Evolutionary conservation across 1,140 invertebrate species (phyloP).

Genomic region (Phthorimaea operculella): DNA sequence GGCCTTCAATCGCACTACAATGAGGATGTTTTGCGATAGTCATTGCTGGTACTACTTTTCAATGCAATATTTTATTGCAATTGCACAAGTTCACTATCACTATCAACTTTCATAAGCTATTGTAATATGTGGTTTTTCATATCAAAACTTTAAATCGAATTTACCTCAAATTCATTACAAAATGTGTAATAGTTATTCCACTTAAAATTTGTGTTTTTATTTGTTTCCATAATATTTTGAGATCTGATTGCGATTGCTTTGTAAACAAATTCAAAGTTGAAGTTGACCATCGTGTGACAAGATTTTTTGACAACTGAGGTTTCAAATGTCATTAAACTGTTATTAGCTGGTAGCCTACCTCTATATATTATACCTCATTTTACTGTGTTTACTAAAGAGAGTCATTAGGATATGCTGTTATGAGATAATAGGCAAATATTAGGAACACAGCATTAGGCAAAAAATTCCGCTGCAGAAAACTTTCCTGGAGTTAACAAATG

Average conservation of each 20-base stretch:
- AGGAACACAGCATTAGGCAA: too few species aligned
- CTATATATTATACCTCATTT: too few species aligned
- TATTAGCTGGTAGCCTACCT: too few species aligned
- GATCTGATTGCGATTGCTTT: background rate
- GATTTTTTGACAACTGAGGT: background rate
- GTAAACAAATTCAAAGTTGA: background rate
- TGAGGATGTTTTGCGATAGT: background rate
- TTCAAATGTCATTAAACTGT: too few species aligned
- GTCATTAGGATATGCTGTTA: too few species aligned
- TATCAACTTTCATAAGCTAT: background rate
- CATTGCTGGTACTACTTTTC: background rate
- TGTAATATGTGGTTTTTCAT: background rate
- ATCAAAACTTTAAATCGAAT: constrained; percentile 3
- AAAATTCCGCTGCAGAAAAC: too few species aligned
- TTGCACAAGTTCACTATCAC: background rate
- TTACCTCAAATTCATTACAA: constrained; percentile 27
- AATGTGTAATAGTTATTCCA: constrained; percentile 33
- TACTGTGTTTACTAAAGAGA: too few species aligned
- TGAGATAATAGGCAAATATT: too few species aligned
- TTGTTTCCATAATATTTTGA: background rate
- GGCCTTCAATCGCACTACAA: background rate
- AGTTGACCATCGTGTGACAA: background rate
- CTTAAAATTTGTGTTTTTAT: background rate
- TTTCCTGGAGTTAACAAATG: too few species aligned
- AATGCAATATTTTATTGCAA: background rate